A percentile compares a stretch with the other conserved stretches of the same genome.
These are phyloP conservation scores for Ascidia mentula DNA, from an alignment of 23 tunicate species.

Conservation along the genomic window DNA sequence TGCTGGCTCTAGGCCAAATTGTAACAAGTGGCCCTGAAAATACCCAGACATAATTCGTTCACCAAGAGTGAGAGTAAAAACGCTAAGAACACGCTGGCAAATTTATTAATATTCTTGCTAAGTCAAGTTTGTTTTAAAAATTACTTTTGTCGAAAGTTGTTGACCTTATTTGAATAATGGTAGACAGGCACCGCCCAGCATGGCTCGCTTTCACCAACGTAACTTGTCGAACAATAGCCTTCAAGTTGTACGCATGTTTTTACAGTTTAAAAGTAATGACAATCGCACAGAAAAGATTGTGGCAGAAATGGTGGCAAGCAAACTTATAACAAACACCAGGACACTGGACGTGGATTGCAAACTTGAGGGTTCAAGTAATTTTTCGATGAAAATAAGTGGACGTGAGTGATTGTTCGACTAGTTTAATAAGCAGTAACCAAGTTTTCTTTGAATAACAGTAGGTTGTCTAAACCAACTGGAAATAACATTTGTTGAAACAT, in stretches of 20 bases:
- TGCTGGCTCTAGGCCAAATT: too few relatives aligned
- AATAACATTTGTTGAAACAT: too few relatives aligned
- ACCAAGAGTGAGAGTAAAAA: too few relatives aligned
- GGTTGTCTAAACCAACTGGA: not conserved
- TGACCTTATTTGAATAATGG: too few relatives aligned
- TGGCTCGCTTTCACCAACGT: too few relatives aligned
- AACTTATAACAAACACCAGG: not conserved
- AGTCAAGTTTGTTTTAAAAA: not conserved
- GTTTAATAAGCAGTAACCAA: not conserved
- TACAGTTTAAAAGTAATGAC: not conserved
- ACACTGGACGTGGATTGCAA: not conserved
- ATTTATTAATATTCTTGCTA: too few relatives aligned
- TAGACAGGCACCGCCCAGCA: too few relatives aligned
- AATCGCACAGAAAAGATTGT: not conserved
- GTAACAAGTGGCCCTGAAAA: too few relatives aligned
- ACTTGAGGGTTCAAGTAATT: not conserved
- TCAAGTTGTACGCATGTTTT: not conserved
- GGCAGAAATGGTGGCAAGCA: not conserved
- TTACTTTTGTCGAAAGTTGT: too few relatives aligned
- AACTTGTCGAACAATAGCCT: too few relatives aligned
- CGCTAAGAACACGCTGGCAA: too few relatives aligned
- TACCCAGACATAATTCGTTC: too few relatives aligned
- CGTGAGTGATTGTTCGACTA: not conserved
- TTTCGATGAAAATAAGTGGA: not conserved
- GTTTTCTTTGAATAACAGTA: not conserved